phyloP scores from a whole-genome alignment of 2,797 vertebrate species.

The Macropus fuliginosus region DNA sequence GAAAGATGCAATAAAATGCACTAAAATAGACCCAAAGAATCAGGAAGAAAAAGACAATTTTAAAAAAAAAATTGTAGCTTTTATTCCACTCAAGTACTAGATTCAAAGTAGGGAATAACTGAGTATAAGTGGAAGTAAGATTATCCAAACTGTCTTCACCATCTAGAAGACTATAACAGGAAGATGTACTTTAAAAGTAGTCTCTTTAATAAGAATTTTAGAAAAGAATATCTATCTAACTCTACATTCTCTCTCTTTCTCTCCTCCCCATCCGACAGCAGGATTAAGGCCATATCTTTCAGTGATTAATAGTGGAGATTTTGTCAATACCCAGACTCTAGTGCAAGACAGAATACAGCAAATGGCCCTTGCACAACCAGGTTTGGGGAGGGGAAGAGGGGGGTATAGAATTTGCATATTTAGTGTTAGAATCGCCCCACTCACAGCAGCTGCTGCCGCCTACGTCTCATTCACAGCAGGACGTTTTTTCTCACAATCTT shows the following conservation, averaged over 20 bases:
- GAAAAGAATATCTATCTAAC: background rate
- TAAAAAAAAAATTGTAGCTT: background rate
- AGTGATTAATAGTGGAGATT: background rate
- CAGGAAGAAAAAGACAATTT: background rate
- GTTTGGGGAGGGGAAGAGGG: background rate
- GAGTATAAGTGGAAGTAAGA: background rate
- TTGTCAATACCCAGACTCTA: background rate
- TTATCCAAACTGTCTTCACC: background rate
- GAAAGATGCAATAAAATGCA: background rate
- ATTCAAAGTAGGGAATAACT: background rate
- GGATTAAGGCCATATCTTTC: background rate
- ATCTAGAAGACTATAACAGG: background rate
- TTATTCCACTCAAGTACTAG: background rate
- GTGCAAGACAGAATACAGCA: background rate
- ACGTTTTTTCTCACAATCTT: background rate
- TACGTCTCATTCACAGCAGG: background rate
- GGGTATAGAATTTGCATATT: background rate
- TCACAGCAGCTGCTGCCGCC: background rate
- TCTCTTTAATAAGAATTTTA: background rate
- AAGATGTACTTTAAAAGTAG: background rate
- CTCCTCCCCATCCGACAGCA: background rate
- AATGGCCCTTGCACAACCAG: background rate
- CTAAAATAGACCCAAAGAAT: background rate
- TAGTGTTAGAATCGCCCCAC: background rate
- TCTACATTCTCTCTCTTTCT: background rate